Evolutionary conservation across 2,113 vertebrate genomes (phyloP), one percentile per base, ranked within the genome.

Genomic region (Lagopus muta): DNA sequence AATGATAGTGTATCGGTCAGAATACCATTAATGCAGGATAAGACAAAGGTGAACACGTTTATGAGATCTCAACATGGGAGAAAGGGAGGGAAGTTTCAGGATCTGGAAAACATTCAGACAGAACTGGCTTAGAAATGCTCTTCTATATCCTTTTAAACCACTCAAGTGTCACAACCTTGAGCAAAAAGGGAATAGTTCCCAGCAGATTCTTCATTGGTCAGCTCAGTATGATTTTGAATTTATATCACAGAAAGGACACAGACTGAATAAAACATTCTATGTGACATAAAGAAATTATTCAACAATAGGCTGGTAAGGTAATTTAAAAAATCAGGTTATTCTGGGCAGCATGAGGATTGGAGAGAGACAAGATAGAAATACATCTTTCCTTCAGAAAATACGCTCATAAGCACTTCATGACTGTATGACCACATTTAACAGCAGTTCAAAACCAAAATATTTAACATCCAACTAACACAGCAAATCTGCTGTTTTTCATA

Each of bases 271-370:
- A 8, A 75, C 19, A 61, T 30, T 50, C 28, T 16, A 71, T 3
- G 5, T 43, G 38, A 86, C 82, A 5, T 20, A 28, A 70, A 36
- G 20, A 28, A 89, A 79, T 83, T 45, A 75, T 11, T 78, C 38
- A 86, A 2, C n/a, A 74, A 72, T 6, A 36, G 20, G 17, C 30
- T 75, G 24, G 12, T 42, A 82, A 73, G 20, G n/a, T 28, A 90
- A 72, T 45, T 84, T 21, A 47, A 48, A 48, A 81, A 81, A 80
- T 30, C 21, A 74, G 16, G 16, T 20, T 73, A 14, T 28, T 34
- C 4, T 66, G 36, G 24, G 3, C 64, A 70, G 28, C 0, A 1
- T 2, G 0, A 2, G 25, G 9, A 19, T 17, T 16, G 60, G 12
- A 8, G 2, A 79, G 13, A 2, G 22, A 42, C 12, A 52, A 92